A percentile compares a stretch with the other conserved stretches of the same genome.
phyloP scores from a whole-genome alignment of 2,888 invertebrate genomes.

The Alviniconcha strummeri region DNA sequence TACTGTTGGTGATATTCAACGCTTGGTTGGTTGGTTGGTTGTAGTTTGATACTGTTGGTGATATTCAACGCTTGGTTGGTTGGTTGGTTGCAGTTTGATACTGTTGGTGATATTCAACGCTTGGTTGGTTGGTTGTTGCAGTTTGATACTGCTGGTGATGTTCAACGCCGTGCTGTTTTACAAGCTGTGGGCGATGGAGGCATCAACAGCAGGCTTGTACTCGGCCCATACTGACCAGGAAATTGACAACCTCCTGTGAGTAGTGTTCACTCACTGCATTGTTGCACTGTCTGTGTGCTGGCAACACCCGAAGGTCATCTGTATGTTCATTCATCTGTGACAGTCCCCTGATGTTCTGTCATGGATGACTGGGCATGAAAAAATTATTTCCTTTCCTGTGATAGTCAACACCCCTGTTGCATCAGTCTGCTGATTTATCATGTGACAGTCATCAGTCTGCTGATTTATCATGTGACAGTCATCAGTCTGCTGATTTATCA shows the following conservation, averaged over 20 bases:
- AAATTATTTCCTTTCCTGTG: too few relatives aligned
- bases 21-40: constrained; percentile 77
- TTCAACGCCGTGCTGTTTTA: constrained; percentile 89
- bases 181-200: constrained; percentile 85
- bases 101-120: too few relatives aligned
- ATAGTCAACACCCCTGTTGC: too few relatives aligned
- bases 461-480: too few relatives aligned
- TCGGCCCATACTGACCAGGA: constrained; percentile 52
- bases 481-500: too few relatives aligned
- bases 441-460: too few relatives aligned
- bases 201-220: constrained; percentile 68
- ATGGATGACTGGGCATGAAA: too few relatives aligned
- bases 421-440: too few relatives aligned
- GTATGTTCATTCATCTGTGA: background rate
- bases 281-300: constrained; percentile 72
- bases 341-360: background rate
- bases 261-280: constrained; percentile 72
- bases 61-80: too few relatives aligned
- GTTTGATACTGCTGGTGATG: constrained; percentile 78
- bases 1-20: too few relatives aligned
- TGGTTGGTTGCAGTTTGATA: background rate
- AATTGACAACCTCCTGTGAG: constrained; percentile 46
- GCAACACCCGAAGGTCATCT: constrained; percentile 22
- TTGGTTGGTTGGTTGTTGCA: background rate
- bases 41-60: too few relatives aligned